Percentiles rank a stretch among this genome's conserved stretches.
phyloP scores from a whole-genome alignment of 2,888 invertebrate species.

The Zaprionus bogoriensis region DNA sequence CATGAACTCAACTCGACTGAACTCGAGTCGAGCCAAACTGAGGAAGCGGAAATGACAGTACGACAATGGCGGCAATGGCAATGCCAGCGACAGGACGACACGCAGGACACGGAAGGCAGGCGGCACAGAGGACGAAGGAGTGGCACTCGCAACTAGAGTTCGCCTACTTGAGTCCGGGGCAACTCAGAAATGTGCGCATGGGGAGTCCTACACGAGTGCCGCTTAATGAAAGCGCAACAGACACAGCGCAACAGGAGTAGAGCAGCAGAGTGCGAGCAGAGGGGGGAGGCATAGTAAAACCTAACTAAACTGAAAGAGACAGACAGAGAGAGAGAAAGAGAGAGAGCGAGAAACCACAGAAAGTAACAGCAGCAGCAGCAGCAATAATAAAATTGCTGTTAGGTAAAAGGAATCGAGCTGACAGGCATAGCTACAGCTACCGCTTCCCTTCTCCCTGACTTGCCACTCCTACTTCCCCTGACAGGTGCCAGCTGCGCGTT shows the following conservation, averaged over 20 bases:
- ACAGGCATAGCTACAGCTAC: slow-evolving; percentile 16
- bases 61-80: slow-evolving; percentile 70
- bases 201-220: slow-evolving; percentile 72
- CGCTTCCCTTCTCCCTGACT: background rate
- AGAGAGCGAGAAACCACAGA: slow-evolving; percentile 10
- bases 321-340: background rate
- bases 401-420: slow-evolving; percentile 65
- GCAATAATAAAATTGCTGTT: slow-evolving; percentile 72
- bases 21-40: slow-evolving; percentile 41
- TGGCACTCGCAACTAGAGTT: slow-evolving; percentile 49
- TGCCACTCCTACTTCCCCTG: no score
- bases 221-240: slow-evolving; percentile 78
- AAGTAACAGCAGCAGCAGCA: slow-evolving; percentile 17
- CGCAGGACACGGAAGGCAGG: slow-evolving; percentile 8
- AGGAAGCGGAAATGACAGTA: slow-evolving; percentile 75
- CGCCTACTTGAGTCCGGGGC: slow-evolving; percentile 54
- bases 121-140: background rate
- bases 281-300: slow-evolving; percentile 20
- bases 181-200: slow-evolving; percentile 54
- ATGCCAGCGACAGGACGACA: slow-evolving; percentile 49
- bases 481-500: slow-evolving; percentile 1
- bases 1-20: slow-evolving; percentile 44
- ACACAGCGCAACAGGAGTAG: slow-evolving; percentile 7
- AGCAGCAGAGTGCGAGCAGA: background rate
- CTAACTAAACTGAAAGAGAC: slow-evolving; percentile 34